Percentiles rank a stretch among this genome's conserved stretches.
phyloP scores from a whole-genome alignment of 2,888 invertebrate genomes.

The Phengaris alcon region DNA sequence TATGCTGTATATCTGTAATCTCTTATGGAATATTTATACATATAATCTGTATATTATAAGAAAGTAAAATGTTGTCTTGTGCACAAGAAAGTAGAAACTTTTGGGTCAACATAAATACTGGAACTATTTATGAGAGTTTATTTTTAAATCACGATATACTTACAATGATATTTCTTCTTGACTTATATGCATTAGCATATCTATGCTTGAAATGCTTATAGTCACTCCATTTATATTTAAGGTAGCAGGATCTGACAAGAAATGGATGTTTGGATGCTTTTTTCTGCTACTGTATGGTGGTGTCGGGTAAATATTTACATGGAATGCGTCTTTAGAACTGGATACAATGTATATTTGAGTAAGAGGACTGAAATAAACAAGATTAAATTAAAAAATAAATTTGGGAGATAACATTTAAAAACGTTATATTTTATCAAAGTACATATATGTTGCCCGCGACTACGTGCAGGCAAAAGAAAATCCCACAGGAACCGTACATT shows the following conservation, averaged over 20 bases:
- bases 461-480: too few relatives aligned
- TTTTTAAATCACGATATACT: constrained; percentile 46
- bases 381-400: constrained; percentile 13
- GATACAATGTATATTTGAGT: constrained; percentile 88
- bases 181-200: constrained; percentile 89
- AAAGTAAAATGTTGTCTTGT: too few relatives aligned
- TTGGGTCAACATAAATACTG: too few relatives aligned
- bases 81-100: too few relatives aligned
- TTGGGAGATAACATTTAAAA: not conserved
- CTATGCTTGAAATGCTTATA: constrained; percentile 89
- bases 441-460: too few relatives aligned
- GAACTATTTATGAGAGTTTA: too few relatives aligned
- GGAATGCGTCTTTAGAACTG: constrained; percentile 87
- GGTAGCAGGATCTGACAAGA: constrained; percentile 90
- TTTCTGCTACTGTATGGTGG: constrained; percentile 83
- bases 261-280: constrained; percentile 81
- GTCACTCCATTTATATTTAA: constrained; percentile 87
- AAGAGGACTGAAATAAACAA: constrained; percentile 67
- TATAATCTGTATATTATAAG: too few relatives aligned
- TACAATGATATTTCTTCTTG: constrained; percentile 88
- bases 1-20: too few relatives aligned
- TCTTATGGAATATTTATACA: too few relatives aligned
- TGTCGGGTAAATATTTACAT: constrained; percentile 90
- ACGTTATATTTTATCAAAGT: too few relatives aligned
- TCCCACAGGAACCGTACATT: too few relatives aligned